phyloP scores from a whole-genome alignment of 2,797 vertebrate genomes.

The Neosalanx taihuensis region DNA sequence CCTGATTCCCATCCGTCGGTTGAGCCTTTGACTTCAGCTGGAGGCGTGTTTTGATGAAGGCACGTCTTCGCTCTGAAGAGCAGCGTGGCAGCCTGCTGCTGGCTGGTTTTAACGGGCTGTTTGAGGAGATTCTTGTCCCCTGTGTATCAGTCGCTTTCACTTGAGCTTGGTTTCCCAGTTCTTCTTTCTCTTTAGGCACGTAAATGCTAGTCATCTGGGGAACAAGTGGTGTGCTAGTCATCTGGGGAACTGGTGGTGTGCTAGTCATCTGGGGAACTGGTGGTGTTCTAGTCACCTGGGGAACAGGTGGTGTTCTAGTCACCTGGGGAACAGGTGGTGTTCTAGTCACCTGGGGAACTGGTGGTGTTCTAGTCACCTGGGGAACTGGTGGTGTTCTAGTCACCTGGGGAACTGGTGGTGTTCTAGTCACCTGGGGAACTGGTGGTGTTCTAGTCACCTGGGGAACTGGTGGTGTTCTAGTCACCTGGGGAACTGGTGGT shows the following conservation, averaged over 20 bases:
- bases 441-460: too few species aligned
- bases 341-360: too few species aligned
- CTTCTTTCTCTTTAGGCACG: neutral
- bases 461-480: too few species aligned
- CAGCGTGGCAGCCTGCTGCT: neutral
- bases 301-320: too few species aligned
- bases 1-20: neutral
- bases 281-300: too few species aligned
- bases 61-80: neutral
- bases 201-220: too few species aligned
- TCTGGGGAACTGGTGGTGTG: neutral
- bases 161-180: neutral
- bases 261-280: too few species aligned
- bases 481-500: too few species aligned
- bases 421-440: neutral
- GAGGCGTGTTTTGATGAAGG: neutral
- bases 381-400: neutral
- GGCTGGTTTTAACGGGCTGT: neutral
- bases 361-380: neutral
- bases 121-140: neutral
- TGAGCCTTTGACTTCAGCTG: slow-evolving; percentile 7
- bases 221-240: neutral
- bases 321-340: too few species aligned
- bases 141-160: slow-evolving; percentile 15
- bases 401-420: neutral